Base-by-base conservation (phyloP, 2,888 invertebrate genomes). In the Tethea ocularis region DNA sequence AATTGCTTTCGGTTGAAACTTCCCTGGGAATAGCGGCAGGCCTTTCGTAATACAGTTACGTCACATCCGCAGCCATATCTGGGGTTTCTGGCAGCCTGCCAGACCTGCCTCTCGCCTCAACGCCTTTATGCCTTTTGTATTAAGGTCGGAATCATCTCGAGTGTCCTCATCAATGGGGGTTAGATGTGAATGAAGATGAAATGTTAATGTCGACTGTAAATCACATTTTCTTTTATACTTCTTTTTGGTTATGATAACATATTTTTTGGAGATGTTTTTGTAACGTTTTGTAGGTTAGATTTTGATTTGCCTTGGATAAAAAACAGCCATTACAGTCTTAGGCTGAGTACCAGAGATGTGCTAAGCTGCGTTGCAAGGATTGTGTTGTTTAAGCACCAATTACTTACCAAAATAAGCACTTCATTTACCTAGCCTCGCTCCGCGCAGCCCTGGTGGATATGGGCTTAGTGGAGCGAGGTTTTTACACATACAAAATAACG, bases 51-150 rank as follows among this genome's bases (percentile, higher is more conserved):
- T 57, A 57, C 54, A 55, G 64, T 70, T 68, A 69, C 70, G 69
- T 61, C 66, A 69, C 61, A 61, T 60, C 59, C 58, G 57, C 62
- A 57, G 57, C 60, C 66, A 61, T 60, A 62, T 52, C 67, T 70
- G 72, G 69, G 69, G 61, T 58, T 60, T 52, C 66, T 71, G 74
- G 72, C 71, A 36, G 17, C 26, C 51, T 55, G 71, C 74, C 74
- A 72, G 62, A 23, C 24, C 55, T 13, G 24, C 54, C 59, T 54
- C 51, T 51, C 38, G 41, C 46, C 10, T 20, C 46, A 46, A 46
- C 20, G 46, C 46, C 38, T 62, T 57, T 63, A 59, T 22, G 23
- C 58, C 61, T 38, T 24, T 36, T 56, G 36, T 11, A 26, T 46
- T 69, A 72, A n/a, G 67, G 63, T 53, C 57, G 58, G 51, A 60